Evolutionary conservation across 1,140 invertebrate genomes (phyloP).

Genomic region (Hesperophylax magnus): DNA sequence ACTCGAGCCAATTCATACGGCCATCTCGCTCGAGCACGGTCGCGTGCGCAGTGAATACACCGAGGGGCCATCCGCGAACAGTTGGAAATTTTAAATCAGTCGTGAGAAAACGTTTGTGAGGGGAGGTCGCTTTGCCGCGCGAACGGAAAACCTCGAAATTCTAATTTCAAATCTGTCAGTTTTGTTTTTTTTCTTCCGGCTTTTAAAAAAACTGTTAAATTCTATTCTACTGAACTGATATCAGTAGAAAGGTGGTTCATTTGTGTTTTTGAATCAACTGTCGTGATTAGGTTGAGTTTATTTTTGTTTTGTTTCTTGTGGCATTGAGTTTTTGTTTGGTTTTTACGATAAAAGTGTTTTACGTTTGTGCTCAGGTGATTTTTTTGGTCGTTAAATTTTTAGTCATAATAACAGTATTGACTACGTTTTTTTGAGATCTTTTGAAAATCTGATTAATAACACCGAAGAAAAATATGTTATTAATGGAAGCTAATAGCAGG

Average conservation of each 20-base stretch:
- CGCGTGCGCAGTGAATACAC: conserved; percentile 47
- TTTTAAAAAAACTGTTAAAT: neutral
- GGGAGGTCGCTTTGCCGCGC: conserved; percentile 39
- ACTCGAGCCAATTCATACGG: neutral
- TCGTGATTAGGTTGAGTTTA: neutral
- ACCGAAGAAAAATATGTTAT: too few species aligned
- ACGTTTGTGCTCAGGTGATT: neutral
- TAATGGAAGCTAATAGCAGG: too few species aligned
- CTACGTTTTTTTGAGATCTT: too few species aligned
- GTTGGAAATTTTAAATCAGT: conserved; percentile 41
- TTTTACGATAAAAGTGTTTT: neutral
- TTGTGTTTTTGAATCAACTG: conserved; percentile 19
- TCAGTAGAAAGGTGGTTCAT: conserved; percentile 7
- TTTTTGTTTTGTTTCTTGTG: conserved; percentile 40
- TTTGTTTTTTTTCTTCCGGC: conserved; percentile 9
- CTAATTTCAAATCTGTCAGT: conserved; percentile 33
- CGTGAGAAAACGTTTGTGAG: conserved; percentile 16
- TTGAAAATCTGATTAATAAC: too few species aligned
- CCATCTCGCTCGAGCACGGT: conserved; percentile 43
- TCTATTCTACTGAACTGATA: neutral
- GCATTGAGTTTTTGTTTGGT: conserved; percentile 22
- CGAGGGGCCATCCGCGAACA: neutral
- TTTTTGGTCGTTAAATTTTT: too few species aligned
- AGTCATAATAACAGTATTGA: too few species aligned
- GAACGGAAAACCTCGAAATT: conserved; percentile 34